Percentiles rank a stretch among this genome's conserved stretches.
Evolutionary conservation across 2,113 vertebrate species (phyloP).

Genomic region (Progne subis): DNA sequence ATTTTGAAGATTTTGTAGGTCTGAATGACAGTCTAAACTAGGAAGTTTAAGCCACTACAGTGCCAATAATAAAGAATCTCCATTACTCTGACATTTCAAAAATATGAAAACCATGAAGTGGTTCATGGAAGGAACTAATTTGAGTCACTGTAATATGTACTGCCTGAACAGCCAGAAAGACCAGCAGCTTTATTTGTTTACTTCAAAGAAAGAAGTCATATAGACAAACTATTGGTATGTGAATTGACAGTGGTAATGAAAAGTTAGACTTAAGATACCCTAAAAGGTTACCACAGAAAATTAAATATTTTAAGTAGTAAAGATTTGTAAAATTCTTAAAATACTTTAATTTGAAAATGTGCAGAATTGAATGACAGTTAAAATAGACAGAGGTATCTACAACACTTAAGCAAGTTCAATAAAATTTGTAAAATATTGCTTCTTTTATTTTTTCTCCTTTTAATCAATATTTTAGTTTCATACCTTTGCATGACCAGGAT

Average conservation of each 20-base stretch:
- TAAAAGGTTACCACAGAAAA: background rate
- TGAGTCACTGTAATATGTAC: background rate
- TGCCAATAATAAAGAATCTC: background rate
- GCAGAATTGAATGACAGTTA: background rate
- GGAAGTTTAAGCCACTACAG: background rate
- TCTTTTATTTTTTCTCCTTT: background rate
- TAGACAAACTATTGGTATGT: background rate
- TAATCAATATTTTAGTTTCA: conserved; percentile 3
- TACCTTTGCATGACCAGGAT: background rate
- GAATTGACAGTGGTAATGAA: background rate
- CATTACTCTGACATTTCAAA: conserved; percentile 27
- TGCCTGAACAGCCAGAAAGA: background rate
- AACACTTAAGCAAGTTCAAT: background rate
- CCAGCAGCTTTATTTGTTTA: background rate
- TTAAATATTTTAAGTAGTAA: background rate
- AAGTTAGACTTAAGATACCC: background rate
- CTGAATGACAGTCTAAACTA: conserved; percentile 5
- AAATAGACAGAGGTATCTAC: background rate
- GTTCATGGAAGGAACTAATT: background rate
- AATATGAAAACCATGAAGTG: background rate
- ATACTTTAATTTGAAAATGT: background rate
- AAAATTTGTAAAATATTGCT: background rate
- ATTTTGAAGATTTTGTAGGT: background rate
- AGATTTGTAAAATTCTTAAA: background rate
- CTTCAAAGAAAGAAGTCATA: background rate